These are phyloP conservation scores for Tokudaia tokunoshimensis DNA, from an alignment of 2,797 vertebrate genomes.

Conservation along the genomic window DNA sequence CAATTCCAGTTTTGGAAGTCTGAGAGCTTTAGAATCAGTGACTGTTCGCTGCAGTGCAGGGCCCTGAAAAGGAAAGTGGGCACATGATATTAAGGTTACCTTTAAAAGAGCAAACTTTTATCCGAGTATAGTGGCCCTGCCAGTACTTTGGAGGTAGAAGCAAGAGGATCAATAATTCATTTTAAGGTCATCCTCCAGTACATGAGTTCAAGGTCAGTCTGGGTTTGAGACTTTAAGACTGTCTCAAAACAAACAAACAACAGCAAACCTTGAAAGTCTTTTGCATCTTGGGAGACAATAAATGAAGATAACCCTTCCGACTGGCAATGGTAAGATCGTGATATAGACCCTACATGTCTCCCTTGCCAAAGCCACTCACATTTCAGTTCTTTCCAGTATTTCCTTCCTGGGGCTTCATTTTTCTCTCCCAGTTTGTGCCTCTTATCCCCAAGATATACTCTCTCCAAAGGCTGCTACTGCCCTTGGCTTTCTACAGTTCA, in stretches of 20 bases:
- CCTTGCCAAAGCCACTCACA: neutral
- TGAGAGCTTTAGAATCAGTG: constrained; percentile 15
- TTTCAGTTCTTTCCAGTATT: neutral
- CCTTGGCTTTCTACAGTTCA: neutral
- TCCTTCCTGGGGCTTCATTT: constrained; percentile 20
- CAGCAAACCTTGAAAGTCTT: neutral
- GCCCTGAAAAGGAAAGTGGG: constrained; percentile 1
- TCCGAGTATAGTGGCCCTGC: too few species aligned
- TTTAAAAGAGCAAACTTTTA: constrained; percentile 6
- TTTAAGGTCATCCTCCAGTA: neutral
- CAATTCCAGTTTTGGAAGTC: neutral
- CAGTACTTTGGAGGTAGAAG: neutral
- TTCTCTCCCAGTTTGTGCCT: neutral
- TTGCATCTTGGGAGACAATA: neutral
- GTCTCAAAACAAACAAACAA: neutral
- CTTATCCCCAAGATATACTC: neutral
- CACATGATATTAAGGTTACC: neutral
- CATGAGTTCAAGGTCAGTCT: neutral
- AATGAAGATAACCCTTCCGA: constrained; percentile 4
- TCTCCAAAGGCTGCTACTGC: neutral
- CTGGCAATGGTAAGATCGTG: neutral
- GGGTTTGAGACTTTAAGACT: neutral
- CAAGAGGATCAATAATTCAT: neutral
- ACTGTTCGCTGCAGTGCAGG: neutral
- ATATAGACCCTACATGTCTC: neutral